Evolutionary conservation across 2,113 vertebrate genomes (phyloP), one percentile per base, ranked within the genome.

Genomic region (Choloepus hoffmanni): DNA sequence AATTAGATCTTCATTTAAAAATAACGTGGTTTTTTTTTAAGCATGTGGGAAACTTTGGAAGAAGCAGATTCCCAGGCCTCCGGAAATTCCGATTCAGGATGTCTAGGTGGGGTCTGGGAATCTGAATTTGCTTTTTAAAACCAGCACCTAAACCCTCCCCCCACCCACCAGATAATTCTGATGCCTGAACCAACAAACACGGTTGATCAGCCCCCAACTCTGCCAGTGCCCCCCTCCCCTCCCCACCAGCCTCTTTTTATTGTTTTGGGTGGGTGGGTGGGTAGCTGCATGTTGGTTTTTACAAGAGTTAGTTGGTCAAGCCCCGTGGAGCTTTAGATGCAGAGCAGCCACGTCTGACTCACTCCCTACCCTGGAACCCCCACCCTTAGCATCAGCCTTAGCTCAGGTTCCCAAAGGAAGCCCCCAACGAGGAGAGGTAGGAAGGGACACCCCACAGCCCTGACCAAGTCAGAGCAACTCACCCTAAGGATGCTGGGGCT

Each of bases 381-480:
- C 50, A 45, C 0, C 43, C 9, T 16, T 12, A 30, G 70, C 65
- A 3, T n/a, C 36, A 43, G 68, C 62, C 85, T 85, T 68, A 40
- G 60, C 76, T 84, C 28, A 6, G 63, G 62, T 89, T 77, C 91
- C 84, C 74, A 84, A 74, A 91, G 1, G 36, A 85, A 89, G 70
- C 19, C 43, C 58, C 8, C 36, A 72, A 79, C 24, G n/a, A 89
- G 77, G 70, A 36, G 23, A 84, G 45, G 72, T 19, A 5, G 40
- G 48, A 79, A 36, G 60, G 74, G 85, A 76, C 21, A 11, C 53
- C 82, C 73, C 1, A 8, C 24, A 23, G 70, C 23, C 83, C 33
- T 4, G 36, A 45, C 68, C 72, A 77, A 36, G 91, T n/a, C 30
- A 18, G 76, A 63, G 19, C 19, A 60, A 48, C 23, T 85, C 55